Evolutionary conservation across 1,140 invertebrate genomes (phyloP), one percentile per base, ranked within the genome.

Genomic region (Choristoneura fumiferana): DNA sequence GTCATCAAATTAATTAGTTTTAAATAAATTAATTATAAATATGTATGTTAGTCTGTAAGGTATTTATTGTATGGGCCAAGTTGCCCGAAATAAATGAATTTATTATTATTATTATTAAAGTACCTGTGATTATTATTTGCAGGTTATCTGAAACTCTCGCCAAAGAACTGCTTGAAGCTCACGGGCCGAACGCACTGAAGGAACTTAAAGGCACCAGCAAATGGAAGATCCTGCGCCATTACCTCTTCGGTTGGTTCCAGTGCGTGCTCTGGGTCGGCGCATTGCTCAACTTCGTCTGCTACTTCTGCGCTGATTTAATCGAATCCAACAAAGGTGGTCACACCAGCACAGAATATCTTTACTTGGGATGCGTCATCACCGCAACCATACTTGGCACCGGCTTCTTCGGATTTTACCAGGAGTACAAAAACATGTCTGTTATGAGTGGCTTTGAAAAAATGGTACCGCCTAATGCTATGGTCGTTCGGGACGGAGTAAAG

Each of bases 371-470:
- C 13, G 94, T 95, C 18, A 93, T 95, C 54, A 89, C 92, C n/a
- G 61, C 89, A 18, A 94, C 95, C 39, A 92, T 95, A 37, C 62
- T 95, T 3, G 91, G 94, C 37, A 95, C 94, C 12, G 94, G 94
- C 0, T 67, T 93, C 3, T 95, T 95, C 67, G 94, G 93, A 1
- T 95, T 95, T 71, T 93, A 93, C 71, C 94, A 95, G 83, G 94
- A 95, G 84, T 92, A 91, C 12, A 94, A 93, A 73, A 93, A 92
- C 64, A 88, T 92, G 9, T 91, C 92, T 59, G 93, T 95, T 12
- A 96, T 96, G 95, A 95, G 94, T 60, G 94, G 93, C 0, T 95
- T 94, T 66, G 91, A 91, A 60, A 93, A 93, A 75, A 87, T 95
- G 84, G 92, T 94, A 5, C 94, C 94, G 0, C 89, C 87, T 0